phyloP scores from a whole-genome alignment of 2,888 invertebrate genomes.

The Matsumyia berberina region DNA sequence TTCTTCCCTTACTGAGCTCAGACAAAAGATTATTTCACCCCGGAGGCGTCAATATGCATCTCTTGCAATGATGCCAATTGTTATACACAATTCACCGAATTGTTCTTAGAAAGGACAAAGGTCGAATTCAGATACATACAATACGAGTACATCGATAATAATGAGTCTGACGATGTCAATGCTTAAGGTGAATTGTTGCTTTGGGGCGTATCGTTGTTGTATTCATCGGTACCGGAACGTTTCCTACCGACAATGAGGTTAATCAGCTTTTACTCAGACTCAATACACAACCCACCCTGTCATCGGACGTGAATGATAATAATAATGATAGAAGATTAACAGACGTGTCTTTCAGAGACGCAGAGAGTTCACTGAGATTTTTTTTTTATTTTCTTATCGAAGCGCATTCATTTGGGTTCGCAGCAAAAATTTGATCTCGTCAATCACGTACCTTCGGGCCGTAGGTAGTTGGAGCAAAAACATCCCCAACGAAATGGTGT shows the following conservation, averaged over 20 bases:
- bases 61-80: conserved; percentile 42
- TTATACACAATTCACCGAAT: conserved; percentile 4
- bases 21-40: conserved; percentile 7
- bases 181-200: conserved; percentile 23
- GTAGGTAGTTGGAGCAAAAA: neutral
- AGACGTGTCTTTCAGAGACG: conserved; percentile 15
- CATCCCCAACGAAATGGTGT: neutral
- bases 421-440: conserved; percentile 14
- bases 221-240: conserved; percentile 28
- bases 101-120: conserved; percentile 21
- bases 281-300: neutral
- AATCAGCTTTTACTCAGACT: conserved; percentile 36
- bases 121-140: conserved; percentile 12
- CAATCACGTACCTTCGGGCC: conserved; percentile 13
- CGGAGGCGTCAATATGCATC: conserved; percentile 21
- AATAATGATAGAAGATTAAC: conserved; percentile 22
- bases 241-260: conserved; percentile 53
- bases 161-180: conserved; percentile 42
- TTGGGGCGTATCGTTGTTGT: conserved; percentile 4
- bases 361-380: neutral
- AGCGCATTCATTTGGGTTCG: neutral
- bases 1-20: neutral
- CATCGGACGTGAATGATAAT: conserved; percentile 5
- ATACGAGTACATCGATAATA: conserved; percentile 14
- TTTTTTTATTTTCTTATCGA: conserved; percentile 1